Base-by-base conservation (phyloP, 30 jellyfish, hydroid and myxozoan species). In the Cassiopea xamachana region DNA sequence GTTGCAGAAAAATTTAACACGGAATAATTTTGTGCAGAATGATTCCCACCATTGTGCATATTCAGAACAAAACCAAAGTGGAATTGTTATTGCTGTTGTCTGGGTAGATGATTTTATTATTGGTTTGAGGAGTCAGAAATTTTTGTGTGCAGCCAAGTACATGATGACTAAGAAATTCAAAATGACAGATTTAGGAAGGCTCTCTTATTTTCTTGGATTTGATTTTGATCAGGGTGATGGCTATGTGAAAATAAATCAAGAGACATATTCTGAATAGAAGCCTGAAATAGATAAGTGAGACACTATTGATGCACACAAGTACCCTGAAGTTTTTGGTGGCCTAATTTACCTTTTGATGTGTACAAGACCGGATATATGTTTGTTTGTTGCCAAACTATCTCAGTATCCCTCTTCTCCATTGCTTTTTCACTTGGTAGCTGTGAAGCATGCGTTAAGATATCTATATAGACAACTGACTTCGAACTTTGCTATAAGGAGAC, bases 301-400 rank as follows among this genome's bases (percentile, higher is more conserved):
- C 39, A 12, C 81, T 70, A 14, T 74, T 45, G 93, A 85, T 58
- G 9, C 77, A 50, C 68, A 51, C 45, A 70, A 58, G 60, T 87
- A 75, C 60, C 83, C 77, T 46, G 14, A 62, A 77, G 79, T 70
- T 27, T 39, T 88, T 43, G 93, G 96, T n/a, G 70, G 96, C 48
- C 92, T 88, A 27, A 47, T 80, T 16, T 88, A 79, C 87, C 78
- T 87, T 18, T 48, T 68, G 78, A 79, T 46, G 49, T 59, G 77
- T 39, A 80, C 96, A 6, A 88, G 93, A 69, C 96, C 93, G 9
- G 96, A 88, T 58, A 14, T 88, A 18, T 69, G 67, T 13, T 80
- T 46, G 76, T 9, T 68, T 69, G 93, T 80, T 49, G 16, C 62
- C 9, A 69, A 60, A 43, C 46, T 79, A 48, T 49, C 93, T 17